These are phyloP conservation scores for Lacanobia oleracea DNA, from an alignment of 2,888 invertebrate species.

Conservation along the genomic window DNA sequence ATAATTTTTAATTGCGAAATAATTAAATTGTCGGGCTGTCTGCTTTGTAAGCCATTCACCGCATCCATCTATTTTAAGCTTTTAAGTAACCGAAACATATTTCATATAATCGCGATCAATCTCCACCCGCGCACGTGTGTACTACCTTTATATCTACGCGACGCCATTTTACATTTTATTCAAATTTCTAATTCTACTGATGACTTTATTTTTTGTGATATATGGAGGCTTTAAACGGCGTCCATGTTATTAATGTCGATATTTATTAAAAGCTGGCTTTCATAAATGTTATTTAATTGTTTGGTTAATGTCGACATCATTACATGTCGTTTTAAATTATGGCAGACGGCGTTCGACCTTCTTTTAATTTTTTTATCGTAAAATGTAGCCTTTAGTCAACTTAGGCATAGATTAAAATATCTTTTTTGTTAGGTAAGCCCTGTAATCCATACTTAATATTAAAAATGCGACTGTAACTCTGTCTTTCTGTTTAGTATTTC, in stretches of 20 bases:
- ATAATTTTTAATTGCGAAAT: no score
- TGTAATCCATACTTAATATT: no score
- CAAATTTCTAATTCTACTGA: conserved; percentile 54
- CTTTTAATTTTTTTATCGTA: no score
- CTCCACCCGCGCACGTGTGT: conserved; percentile 77
- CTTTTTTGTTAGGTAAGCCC: no score
- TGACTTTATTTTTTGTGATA: conserved; percentile 60
- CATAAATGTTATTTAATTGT: conserved; percentile 52
- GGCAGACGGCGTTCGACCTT: not conserved
- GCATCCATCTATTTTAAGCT: conserved; percentile 3
- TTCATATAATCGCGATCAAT: conserved; percentile 83
- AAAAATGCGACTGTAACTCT: no score
- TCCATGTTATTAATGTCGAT: conserved; percentile 51
- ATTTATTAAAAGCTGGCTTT: conserved; percentile 44
- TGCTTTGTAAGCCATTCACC: not conserved
- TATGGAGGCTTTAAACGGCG: conserved; percentile 43
- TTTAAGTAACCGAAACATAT: conserved; percentile 72
- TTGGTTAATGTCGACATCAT: conserved; percentile 31
- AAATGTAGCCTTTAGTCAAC: no score
- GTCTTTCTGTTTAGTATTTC: no score
- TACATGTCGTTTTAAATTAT: not conserved
- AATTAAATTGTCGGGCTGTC: not conserved
- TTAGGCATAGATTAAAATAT: no score
- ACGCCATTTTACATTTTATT: conserved; percentile 58
- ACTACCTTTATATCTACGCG: conserved; percentile 70